Evolutionary conservation across 2,113 vertebrate genomes (phyloP).

Genomic region (Nymphicus hollandicus): DNA sequence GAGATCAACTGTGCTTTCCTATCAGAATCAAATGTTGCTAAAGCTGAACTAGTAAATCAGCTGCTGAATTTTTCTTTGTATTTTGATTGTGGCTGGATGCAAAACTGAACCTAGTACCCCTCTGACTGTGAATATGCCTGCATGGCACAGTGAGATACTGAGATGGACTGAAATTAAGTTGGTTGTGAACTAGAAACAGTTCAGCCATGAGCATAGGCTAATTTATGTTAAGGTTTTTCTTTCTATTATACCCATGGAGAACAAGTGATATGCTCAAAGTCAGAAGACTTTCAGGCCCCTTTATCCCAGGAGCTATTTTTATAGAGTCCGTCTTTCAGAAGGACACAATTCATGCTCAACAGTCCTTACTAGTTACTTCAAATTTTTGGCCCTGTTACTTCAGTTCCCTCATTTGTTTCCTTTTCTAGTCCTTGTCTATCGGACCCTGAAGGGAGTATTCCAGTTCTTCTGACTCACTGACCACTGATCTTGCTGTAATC

Average conservation of each 20-base stretch:
- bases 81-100: neutral
- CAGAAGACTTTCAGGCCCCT: neutral
- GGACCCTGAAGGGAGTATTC: neutral
- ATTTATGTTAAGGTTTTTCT: neutral
- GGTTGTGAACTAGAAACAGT: neutral
- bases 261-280: neutral
- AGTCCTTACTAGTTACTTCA: neutral
- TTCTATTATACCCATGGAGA: neutral
- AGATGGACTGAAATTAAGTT: neutral
- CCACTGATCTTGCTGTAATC: neutral
- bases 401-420: neutral
- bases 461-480: neutral
- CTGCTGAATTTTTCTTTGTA: neutral
- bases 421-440: neutral
- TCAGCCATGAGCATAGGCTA: neutral
- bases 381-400: neutral
- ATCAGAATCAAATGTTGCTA: neutral
- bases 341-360: neutral
- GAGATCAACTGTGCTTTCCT: neutral
- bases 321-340: neutral
- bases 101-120: neutral
- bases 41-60: neutral
- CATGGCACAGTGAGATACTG: neutral
- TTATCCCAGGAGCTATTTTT: neutral
- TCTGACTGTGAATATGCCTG: neutral